Evolutionary conservation across 2,113 vertebrate species (phyloP).

Genomic region (Hipposideros armiger): DNA sequence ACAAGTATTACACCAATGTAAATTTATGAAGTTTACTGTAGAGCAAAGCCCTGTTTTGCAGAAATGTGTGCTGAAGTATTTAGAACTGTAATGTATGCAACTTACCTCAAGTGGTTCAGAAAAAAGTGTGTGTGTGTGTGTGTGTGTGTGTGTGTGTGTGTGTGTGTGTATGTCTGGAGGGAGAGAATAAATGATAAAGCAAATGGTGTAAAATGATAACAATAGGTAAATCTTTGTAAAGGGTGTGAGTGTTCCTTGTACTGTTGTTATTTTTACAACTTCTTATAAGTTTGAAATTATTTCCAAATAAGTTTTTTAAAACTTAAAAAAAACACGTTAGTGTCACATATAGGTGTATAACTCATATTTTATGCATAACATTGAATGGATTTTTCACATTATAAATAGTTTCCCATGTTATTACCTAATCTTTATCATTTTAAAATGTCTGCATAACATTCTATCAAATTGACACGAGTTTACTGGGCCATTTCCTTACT

Average conservation of each 20-base stretch:
- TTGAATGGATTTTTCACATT: constrained; percentile 2
- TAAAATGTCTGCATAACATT: not conserved
- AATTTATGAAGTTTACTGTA: not conserved
- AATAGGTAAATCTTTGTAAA: constrained; percentile 1
- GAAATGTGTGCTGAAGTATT: constrained; percentile 7
- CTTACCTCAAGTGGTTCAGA: not conserved
- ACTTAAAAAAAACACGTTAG: not conserved
- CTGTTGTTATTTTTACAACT: constrained; percentile 24
- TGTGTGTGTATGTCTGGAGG: not conserved
- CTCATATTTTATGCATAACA: not conserved
- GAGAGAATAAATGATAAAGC: constrained; percentile 29
- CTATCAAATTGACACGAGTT: constrained; percentile 10
- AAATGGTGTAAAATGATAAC: not conserved
- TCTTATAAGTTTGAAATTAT: constrained; percentile 25
- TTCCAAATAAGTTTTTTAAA: constrained; percentile 52
- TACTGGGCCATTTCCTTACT: constrained; percentile 2
- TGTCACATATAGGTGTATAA: not conserved
- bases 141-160: not conserved
- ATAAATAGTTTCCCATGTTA: not conserved
- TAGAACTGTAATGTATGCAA: not conserved
- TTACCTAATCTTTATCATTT: constrained; percentile 22
- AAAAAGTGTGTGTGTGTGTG: not conserved
- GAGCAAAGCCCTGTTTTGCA: not conserved
- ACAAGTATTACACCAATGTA: not conserved
- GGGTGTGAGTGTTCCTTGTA: not conserved